Conservation (phyloP, 2,113 vertebrate species). For the Rhodinocichla rosea region DNA sequence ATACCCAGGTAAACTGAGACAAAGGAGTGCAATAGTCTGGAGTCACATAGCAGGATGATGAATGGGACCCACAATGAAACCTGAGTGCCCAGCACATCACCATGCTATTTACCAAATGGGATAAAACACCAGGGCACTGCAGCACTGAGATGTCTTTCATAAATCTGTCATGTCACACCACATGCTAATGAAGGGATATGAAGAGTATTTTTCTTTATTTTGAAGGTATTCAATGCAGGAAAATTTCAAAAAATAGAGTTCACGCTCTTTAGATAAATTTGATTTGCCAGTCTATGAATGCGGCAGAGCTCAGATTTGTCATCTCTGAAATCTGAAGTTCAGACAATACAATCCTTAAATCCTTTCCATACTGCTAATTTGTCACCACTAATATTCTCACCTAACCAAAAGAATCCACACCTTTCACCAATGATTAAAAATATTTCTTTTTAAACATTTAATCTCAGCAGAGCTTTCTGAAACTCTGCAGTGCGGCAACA, state of each 20-base stretch:
- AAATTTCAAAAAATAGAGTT: slow-evolving; percentile 13
- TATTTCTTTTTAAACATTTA: background rate
- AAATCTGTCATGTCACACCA: slow-evolving; percentile 11
- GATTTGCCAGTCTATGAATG: background rate
- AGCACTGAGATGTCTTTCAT: background rate
- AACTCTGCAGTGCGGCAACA: slow-evolving; percentile 4
- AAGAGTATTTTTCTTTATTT: slow-evolving; percentile 49
- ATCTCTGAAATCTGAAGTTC: background rate
- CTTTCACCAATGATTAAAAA: background rate
- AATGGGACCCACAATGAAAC: background rate
- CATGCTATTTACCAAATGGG: slow-evolving; percentile 29
- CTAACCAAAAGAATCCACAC: background rate
- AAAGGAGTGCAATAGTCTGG: slow-evolving; percentile 4
- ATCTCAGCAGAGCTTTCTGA: background rate
- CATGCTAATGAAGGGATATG: slow-evolving; percentile 41
- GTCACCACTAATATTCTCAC: background rate
- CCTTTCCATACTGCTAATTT: background rate
- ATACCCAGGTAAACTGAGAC: slow-evolving; percentile 36
- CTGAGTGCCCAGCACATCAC: slow-evolving; percentile 24
- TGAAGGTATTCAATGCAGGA: background rate
- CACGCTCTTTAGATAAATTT: background rate
- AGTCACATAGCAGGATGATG: slow-evolving; percentile 29
- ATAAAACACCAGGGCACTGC: background rate
- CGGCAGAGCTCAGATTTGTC: background rate
- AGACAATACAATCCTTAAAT: background rate